These are phyloP conservation scores for Catocala sponsa DNA, from an alignment of 2,888 invertebrate genomes.

Conservation along the genomic window DNA sequence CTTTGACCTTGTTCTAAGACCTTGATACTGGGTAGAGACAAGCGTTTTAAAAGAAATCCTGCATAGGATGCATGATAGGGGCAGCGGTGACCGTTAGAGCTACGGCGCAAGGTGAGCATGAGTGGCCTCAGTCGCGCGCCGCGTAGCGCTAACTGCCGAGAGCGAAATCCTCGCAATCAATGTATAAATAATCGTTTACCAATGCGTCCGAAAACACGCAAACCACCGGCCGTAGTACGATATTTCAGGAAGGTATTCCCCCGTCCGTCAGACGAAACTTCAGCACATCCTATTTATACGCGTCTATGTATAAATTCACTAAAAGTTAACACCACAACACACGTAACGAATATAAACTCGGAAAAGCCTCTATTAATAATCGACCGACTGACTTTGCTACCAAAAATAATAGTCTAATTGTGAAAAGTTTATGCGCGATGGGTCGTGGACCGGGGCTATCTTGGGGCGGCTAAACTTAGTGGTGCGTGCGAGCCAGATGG, in stretches of 20 bases:
- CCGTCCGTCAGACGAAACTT: slow-evolving; percentile 88
- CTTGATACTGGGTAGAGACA: too few species aligned
- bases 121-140: slow-evolving; percentile 45
- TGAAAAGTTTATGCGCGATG: slow-evolving; percentile 89
- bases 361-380: slow-evolving; percentile 89
- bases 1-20: too few species aligned
- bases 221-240: slow-evolving; percentile 86
- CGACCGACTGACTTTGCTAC: slow-evolving; percentile 89
- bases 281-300: slow-evolving; percentile 88
- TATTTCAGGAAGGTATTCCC: slow-evolving; percentile 89
- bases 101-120: slow-evolving; percentile 38
- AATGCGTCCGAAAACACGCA: slow-evolving; percentile 87
- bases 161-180: slow-evolving; percentile 77
- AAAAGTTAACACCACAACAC: slow-evolving; percentile 89
- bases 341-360: slow-evolving; percentile 89
- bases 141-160: slow-evolving; percentile 57
- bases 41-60: too few species aligned
- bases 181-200: slow-evolving; percentile 88
- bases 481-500: slow-evolving; percentile 87
- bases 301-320: slow-evolving; percentile 89
- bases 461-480: slow-evolving; percentile 89
- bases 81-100: slow-evolving; percentile 39
- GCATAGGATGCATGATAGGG: slow-evolving; percentile 7
- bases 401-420: slow-evolving; percentile 89
- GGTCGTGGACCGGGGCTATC: slow-evolving; percentile 88